A percentile compares a stretch with the other conserved stretches of the same genome.
Conservation (phyloP, 2,113 vertebrate genomes). For the Coreoperca whiteheadi region DNA sequence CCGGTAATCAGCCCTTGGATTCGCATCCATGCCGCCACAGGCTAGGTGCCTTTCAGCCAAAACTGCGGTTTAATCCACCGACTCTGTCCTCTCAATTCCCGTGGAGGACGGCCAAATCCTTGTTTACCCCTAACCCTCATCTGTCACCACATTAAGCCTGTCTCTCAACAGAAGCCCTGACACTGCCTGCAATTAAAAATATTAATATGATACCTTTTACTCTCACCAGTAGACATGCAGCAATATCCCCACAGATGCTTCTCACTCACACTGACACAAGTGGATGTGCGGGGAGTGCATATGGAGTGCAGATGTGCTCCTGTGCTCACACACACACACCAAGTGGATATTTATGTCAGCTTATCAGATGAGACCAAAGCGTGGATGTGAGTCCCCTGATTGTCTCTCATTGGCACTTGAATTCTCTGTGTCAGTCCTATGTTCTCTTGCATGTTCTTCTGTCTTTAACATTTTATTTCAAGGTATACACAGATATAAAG, state of each 20-base stretch:
- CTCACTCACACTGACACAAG: constrained; percentile 45
- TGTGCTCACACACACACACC: neutral
- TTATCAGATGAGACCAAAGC: constrained; percentile 39
- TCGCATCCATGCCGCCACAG: constrained; percentile 51
- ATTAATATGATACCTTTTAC: constrained; percentile 79
- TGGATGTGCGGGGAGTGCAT: constrained; percentile 51
- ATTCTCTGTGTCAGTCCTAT: neutral
- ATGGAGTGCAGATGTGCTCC: constrained; percentile 47
- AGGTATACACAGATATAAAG: too few relatives aligned
- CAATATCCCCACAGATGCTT: constrained; percentile 73
- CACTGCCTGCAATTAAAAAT: constrained; percentile 77
- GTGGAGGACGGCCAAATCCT: constrained; percentile 76
- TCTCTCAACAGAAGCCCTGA: constrained; percentile 66
- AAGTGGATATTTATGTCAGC: constrained; percentile 26
- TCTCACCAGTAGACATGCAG: constrained; percentile 60
- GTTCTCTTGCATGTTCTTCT: neutral
- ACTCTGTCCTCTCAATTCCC: constrained; percentile 70
- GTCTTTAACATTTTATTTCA: neutral
- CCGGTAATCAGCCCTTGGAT: constrained; percentile 55
- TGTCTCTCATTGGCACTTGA: neutral
- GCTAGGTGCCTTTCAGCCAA: constrained; percentile 65
- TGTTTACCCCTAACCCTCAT: constrained; percentile 76
- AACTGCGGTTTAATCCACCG: constrained; percentile 72
- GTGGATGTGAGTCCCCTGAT: constrained; percentile 14
- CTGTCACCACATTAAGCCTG: constrained; percentile 73